phyloP scores from a whole-genome alignment of 92 coral and sea anemone genomes.

The Montipora capitata region DNA sequence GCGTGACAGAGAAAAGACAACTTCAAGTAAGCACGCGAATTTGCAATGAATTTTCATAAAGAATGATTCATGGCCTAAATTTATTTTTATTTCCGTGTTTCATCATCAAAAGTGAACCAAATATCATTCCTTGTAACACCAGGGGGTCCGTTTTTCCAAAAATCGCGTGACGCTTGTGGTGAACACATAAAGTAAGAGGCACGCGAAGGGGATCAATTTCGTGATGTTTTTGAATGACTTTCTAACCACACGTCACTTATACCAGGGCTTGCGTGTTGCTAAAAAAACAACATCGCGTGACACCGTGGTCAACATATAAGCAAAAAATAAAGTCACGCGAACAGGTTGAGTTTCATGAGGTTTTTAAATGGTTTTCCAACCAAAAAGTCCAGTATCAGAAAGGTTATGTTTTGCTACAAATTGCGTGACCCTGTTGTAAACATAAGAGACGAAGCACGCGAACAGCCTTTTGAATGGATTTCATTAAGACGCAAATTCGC shows the following conservation, averaged over 20 bases:
- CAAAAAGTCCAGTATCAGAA: too few relatives aligned
- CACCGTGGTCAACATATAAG: too few relatives aligned
- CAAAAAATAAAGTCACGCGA: too few relatives aligned
- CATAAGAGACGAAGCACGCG: background rate
- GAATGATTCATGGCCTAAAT: background rate
- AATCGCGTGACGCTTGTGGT: constrained; percentile 17
- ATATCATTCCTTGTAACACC: background rate
- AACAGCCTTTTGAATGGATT: background rate
- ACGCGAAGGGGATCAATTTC: background rate
- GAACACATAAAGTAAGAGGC: background rate
- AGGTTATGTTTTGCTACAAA: too few relatives aligned
- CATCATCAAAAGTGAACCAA: background rate
- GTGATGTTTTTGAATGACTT: background rate
- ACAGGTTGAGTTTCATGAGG: too few relatives aligned
- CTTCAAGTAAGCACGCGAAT: too few relatives aligned
- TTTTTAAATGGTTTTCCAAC: too few relatives aligned
- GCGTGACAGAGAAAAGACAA: too few relatives aligned
- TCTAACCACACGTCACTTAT: background rate
- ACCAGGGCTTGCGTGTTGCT: too few relatives aligned
- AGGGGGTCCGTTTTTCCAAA: background rate
- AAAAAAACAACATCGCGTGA: too few relatives aligned
- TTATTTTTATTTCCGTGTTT: background rate
- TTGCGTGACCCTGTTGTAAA: too few relatives aligned
- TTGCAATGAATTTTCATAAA: too few relatives aligned
- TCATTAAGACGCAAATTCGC: background rate